phyloP scores from a whole-genome alignment of 2,113 vertebrate species.

The Acrocephalus arundinaceus region DNA sequence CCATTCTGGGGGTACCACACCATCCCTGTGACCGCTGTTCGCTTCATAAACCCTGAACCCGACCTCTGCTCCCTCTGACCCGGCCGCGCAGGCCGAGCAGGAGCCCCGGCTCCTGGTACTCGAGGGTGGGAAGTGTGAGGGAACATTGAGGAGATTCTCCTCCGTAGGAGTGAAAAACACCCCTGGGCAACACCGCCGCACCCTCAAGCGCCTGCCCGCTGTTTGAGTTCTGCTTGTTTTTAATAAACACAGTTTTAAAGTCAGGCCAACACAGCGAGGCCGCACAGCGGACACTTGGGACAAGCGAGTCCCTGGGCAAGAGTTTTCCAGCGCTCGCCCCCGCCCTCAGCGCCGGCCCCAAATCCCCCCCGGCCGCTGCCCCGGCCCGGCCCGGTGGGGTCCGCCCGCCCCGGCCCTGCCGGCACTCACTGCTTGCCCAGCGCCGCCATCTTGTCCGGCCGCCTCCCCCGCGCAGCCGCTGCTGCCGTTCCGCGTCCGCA shows the following conservation, averaged over 20 bases:
- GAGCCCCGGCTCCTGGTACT: not conserved
- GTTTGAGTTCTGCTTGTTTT: not conserved
- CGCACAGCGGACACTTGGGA: not conserved
- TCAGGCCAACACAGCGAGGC: not conserved
- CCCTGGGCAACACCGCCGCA: not conserved
- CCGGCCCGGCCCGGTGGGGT: not conserved
- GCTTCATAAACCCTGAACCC: fast-evolving
- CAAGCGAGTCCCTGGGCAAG: fast-evolving
- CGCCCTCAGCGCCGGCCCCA: not conserved
- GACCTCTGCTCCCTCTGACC: not conserved
- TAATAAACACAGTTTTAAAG: not conserved
- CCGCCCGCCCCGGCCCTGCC: not conserved
- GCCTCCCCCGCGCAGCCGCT: not conserved
- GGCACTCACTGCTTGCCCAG: slow-evolving; percentile 82
- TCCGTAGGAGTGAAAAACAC: not conserved
- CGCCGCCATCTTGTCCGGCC: slow-evolving; percentile 80
- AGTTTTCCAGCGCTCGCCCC: not conserved
- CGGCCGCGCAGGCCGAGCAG: not conserved
- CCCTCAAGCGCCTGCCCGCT: not conserved
- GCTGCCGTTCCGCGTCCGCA: not conserved
- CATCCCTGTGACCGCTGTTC: fast-evolving
- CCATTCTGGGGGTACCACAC: fast-evolving
- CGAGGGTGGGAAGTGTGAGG: not conserved
- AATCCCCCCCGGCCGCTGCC: not conserved
- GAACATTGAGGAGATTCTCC: not conserved